Percentiles rank a stretch among this genome's conserved stretches.
Conservation (phyloP, 2,113 vertebrate genomes). For the Proteles cristata region DNA sequence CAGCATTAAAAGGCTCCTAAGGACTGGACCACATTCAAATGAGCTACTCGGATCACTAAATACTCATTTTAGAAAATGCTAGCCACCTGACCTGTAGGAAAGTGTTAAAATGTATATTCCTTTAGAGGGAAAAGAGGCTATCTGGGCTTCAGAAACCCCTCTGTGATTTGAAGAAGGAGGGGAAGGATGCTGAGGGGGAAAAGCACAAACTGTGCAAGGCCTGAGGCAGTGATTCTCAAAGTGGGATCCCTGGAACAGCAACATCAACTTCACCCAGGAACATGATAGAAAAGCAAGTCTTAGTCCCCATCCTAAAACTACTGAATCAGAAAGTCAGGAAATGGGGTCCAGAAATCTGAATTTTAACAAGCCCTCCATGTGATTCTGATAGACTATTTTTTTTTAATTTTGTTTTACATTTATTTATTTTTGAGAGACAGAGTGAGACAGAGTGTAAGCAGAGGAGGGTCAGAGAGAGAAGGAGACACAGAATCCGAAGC, state of each 20-base stretch:
- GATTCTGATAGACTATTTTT: background rate
- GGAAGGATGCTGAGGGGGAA: too few relatives aligned
- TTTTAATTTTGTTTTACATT: too few relatives aligned
- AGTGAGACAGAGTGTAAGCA: too few relatives aligned
- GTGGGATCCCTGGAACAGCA: background rate
- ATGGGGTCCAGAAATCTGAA: background rate
- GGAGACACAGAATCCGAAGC: too few relatives aligned
- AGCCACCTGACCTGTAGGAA: background rate
- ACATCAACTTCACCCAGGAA: background rate
- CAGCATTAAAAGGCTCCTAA: background rate
- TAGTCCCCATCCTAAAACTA: background rate
- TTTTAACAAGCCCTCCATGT: background rate
- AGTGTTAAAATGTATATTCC: background rate
- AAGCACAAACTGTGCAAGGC: background rate
- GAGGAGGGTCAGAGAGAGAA: too few relatives aligned
- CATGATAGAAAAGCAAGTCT: background rate
- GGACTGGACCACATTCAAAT: background rate
- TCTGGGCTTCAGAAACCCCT: background rate
- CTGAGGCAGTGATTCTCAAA: background rate
- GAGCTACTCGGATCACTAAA: constrained; percentile 44
- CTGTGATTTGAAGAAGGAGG: background rate
- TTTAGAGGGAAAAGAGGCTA: background rate
- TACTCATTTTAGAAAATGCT: background rate
- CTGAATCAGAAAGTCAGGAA: background rate
- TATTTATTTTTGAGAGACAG: too few relatives aligned